These are phyloP conservation scores for Carassius carassius DNA, from an alignment of 2,113 vertebrate genomes.

Conservation along the genomic window DNA sequence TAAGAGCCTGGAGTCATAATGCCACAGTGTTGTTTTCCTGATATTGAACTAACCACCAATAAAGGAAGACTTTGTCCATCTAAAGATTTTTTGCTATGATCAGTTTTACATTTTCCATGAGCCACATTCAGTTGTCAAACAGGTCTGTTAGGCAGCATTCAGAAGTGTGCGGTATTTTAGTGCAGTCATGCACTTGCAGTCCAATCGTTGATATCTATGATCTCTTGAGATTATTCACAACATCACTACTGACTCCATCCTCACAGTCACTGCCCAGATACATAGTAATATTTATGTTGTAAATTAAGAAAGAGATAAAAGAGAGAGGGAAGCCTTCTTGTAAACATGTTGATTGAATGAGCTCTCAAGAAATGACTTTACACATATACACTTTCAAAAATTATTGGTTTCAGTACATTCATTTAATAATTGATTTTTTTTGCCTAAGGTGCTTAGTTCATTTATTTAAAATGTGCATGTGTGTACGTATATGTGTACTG, in stretches of 20 bases:
- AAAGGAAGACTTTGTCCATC: neutral
- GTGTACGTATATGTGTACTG: no score
- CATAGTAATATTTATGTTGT: no score
- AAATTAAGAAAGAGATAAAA: no score
- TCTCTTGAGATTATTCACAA: constrained; percentile 12
- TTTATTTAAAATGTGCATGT: neutral
- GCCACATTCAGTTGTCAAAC: constrained; percentile 35
- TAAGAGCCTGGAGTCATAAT: neutral
- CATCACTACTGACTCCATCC: neutral
- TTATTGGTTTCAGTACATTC: no score
- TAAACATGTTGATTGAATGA: no score
- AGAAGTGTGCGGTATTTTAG: neutral
- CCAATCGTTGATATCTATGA: constrained; percentile 35
- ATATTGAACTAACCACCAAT: neutral
- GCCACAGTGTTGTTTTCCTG: neutral
- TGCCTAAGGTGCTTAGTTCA: neutral
- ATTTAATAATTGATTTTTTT: no score
- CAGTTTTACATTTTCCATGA: neutral
- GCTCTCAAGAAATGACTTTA: no score
- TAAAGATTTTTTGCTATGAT: neutral
- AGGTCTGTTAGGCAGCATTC: constrained; percentile 8
- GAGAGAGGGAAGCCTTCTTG: no score
- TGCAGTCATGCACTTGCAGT: neutral
- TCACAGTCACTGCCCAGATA: constrained; percentile 16
- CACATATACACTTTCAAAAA: no score